A percentile compares a stretch with the other conserved stretches of the same genome.
phyloP scores from a whole-genome alignment of 2,888 invertebrate species.

The Himalopsyche anomala region DNA sequence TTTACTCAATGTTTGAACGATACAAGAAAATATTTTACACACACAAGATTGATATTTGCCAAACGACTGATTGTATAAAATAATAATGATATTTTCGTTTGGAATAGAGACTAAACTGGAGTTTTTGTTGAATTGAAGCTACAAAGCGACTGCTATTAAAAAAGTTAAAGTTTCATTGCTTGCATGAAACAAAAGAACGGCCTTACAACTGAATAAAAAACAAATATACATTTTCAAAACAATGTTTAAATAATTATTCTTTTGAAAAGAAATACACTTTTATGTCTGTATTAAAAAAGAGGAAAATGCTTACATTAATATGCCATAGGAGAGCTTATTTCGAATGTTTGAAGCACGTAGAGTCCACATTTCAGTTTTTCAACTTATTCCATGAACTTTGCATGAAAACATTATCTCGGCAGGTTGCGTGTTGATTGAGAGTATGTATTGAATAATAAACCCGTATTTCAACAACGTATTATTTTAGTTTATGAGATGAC shows the following conservation, averaged over 20 bases:
- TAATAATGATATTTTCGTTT: not conserved
- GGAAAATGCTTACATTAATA: too few species aligned
- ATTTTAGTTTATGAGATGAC: too few species aligned
- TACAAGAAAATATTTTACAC: not conserved
- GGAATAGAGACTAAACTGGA: not conserved
- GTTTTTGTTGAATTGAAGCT: not conserved
- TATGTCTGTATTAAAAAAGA: too few species aligned
- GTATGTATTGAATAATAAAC: too few species aligned
- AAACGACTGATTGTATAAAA: not conserved
- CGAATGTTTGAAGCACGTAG: too few species aligned
- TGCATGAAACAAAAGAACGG: not conserved
- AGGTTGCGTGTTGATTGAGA: too few species aligned
- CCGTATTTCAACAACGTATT: too few species aligned
- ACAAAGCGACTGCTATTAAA: not conserved
- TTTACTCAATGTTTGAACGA: too few species aligned
- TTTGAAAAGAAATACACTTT: not conserved
- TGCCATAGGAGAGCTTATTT: too few species aligned
- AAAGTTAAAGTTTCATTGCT: conserved; percentile 3
- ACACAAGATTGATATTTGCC: not conserved
- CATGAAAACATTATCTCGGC: too few species aligned
- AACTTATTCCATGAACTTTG: too few species aligned
- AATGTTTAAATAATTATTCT: not conserved
- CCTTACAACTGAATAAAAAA: not conserved
- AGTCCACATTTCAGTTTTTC: too few species aligned
- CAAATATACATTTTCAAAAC: not conserved